A percentile compares a stretch with the other conserved stretches of the same genome.
Conservation (phyloP, 2,797 vertebrate species). For the Dipus sagitta region DNA sequence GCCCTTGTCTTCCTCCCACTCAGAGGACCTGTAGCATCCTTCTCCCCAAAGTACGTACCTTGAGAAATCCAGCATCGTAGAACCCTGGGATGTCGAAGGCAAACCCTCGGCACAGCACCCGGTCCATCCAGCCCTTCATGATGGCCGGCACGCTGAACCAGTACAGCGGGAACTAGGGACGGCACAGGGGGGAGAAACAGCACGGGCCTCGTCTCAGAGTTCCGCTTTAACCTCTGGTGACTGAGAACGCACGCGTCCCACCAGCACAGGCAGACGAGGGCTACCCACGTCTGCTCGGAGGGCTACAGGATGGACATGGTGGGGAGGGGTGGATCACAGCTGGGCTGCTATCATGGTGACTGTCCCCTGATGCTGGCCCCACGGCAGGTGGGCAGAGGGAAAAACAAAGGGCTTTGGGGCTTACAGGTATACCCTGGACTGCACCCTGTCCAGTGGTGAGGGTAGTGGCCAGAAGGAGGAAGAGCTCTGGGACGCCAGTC, state of each 20-base stretch:
- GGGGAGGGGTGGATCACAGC: background rate
- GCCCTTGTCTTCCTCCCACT: background rate
- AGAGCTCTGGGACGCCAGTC: background rate
- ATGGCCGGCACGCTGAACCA: conserved; percentile 94
- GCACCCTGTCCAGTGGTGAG: background rate
- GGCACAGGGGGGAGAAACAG: background rate
- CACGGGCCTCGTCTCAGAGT: rapidly evolving
- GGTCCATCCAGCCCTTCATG: conserved; percentile 95
- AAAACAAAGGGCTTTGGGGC: background rate
- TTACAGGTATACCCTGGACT: background rate
- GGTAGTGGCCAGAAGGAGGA: background rate
- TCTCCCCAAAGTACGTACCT: conserved; percentile 84
- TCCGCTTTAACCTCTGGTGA: background rate
- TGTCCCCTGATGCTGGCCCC: background rate
- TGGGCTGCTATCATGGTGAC: background rate
- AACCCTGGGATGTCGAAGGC: conserved; percentile 87
- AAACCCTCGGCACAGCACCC: conserved; percentile 92
- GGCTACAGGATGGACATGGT: background rate
- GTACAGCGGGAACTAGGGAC: conserved; percentile 92
- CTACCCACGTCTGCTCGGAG: background rate
- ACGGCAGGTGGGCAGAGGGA: background rate
- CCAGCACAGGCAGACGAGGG: background rate
- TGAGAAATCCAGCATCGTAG: conserved; percentile 89
- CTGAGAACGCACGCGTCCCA: too few species aligned
- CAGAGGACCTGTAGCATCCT: background rate